Percentiles rank a stretch among this genome's conserved stretches.
Conservation (phyloP, 2,888 invertebrate genomes). For the Tetragonula carbonaria region DNA sequence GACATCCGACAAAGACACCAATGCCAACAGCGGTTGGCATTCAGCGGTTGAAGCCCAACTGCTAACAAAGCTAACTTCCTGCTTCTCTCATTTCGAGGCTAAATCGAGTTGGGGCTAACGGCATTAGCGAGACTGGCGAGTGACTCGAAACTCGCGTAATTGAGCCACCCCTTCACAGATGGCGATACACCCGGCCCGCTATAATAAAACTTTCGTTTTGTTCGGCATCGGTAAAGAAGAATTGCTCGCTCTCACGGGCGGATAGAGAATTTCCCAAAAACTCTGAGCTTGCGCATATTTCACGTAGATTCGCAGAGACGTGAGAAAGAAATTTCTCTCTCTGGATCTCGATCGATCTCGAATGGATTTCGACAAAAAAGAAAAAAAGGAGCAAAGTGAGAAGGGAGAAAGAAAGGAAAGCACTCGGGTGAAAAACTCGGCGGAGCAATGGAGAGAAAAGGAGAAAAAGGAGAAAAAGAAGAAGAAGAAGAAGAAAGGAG, state of each 20-base stretch:
- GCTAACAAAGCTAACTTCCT: neutral
- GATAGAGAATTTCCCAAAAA: too few species aligned
- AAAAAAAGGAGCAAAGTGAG: too few species aligned
- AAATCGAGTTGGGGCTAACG: slow-evolving; percentile 10
- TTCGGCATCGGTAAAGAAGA: slow-evolving; percentile 33
- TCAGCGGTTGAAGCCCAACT: neutral
- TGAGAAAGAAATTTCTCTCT: too few species aligned
- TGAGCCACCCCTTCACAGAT: slow-evolving; percentile 47
- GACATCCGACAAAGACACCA: neutral
- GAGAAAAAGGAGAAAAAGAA: neutral
- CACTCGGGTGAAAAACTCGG: neutral
- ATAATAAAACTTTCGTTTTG: slow-evolving; percentile 4
- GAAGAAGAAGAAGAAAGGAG: neutral
- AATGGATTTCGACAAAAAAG: too few species aligned
- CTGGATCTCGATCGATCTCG: too few species aligned
- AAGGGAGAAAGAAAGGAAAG: neutral
- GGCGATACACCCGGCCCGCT: slow-evolving; percentile 21
- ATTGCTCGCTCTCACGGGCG: neutral
- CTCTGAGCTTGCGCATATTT: too few species aligned
- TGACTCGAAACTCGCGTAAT: slow-evolving; percentile 7
- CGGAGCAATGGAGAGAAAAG: neutral
- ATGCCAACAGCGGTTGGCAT: neutral
- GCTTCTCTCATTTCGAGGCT: neutral
- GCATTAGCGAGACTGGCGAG: slow-evolving; percentile 6
- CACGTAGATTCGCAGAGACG: too few species aligned